Conservation (phyloP, 23 tunicate species). For the Corella eumyota region DNA sequence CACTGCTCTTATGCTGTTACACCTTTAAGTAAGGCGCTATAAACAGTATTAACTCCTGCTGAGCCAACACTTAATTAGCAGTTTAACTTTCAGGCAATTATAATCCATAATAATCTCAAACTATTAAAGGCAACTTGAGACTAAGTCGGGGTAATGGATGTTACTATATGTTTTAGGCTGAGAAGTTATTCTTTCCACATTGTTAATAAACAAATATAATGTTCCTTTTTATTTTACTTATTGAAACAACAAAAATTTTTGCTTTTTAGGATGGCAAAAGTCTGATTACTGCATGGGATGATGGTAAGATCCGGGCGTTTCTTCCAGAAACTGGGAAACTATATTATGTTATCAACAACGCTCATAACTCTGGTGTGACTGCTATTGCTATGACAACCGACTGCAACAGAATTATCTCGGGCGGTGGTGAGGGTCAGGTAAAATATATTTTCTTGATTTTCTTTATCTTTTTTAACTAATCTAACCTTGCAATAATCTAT, state of each 20-base stretch:
- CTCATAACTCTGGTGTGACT: conserved; percentile 80
- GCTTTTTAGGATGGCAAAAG: conserved; percentile 55
- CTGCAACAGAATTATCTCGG: conserved; percentile 60
- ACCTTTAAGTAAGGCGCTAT: too few relatives aligned
- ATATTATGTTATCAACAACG: conserved; percentile 66
- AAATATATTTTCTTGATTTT: background rate
- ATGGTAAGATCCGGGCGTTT: conserved; percentile 87
- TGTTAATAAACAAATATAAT: background rate
- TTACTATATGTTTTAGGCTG: too few relatives aligned
- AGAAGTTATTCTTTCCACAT: background rate
- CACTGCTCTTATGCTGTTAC: too few relatives aligned
- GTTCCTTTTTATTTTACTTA: background rate
- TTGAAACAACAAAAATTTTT: background rate
- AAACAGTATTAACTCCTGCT: too few relatives aligned
- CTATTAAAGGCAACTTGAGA: too few relatives aligned
- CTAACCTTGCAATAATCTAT: too few relatives aligned
- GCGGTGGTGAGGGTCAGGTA: conserved; percentile 96
- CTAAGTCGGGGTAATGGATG: too few relatives aligned
- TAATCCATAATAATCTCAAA: too few relatives aligned
- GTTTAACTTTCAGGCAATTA: too few relatives aligned
- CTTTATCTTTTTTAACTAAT: too few relatives aligned
- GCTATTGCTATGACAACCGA: conserved; percentile 66
- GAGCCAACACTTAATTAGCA: too few relatives aligned
- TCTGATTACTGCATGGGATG: conserved; percentile 92
- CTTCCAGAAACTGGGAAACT: conserved; percentile 79